These are phyloP conservation scores for Nephrotoma appendiculata DNA, from an alignment of 2,888 invertebrate genomes.

Conservation along the genomic window DNA sequence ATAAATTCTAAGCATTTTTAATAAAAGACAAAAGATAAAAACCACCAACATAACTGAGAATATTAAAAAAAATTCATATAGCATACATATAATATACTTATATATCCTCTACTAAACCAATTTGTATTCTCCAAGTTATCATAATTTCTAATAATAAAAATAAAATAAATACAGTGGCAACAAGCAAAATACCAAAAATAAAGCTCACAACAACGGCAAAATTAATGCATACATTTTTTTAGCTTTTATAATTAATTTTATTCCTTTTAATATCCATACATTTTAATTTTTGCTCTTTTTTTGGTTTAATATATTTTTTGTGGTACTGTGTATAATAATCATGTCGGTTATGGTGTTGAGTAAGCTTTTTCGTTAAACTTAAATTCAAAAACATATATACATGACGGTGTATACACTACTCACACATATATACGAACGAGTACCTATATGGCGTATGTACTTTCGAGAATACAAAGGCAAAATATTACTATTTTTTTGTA, in stretches of 20 bases:
- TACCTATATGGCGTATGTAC: not conserved
- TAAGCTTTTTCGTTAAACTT: not conserved
- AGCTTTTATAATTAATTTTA: not conserved
- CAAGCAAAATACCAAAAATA: not conserved
- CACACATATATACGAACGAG: not conserved
- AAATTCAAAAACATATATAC: not conserved
- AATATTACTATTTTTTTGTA: not conserved
- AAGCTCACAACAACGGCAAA: not conserved
- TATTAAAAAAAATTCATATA: not conserved
- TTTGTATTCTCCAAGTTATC: constrained; percentile 2
- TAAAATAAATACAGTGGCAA: not conserved
- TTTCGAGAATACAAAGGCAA: not conserved
- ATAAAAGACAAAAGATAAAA: not conserved
- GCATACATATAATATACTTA: not conserved
- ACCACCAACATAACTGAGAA: not conserved
- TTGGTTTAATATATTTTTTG: not conserved
- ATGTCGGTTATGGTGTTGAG: not conserved
- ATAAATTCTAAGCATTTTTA: not conserved
- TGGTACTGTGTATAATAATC: not conserved
- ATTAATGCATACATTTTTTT: not conserved
- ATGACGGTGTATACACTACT: not conserved
- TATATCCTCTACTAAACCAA: constrained; percentile 2
- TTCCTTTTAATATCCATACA: not conserved
- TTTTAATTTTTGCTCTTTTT: not conserved
- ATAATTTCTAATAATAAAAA: not conserved